Evolutionary conservation across 2,797 vertebrate genomes (phyloP), one percentile per base, ranked within the genome.

Genomic region (Sphenopsis melanotis): DNA sequence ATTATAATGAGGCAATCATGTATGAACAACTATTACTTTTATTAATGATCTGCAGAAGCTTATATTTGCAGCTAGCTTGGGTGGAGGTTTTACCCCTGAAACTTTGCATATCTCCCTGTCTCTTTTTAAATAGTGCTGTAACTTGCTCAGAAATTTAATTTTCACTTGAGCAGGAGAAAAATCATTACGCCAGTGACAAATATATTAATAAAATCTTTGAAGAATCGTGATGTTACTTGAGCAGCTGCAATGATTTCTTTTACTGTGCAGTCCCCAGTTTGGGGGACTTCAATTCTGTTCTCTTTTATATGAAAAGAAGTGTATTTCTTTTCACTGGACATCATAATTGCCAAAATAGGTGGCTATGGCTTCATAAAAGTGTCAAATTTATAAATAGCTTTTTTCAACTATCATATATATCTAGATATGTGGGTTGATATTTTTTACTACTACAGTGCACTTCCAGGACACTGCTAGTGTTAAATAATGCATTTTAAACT

Each of bases 21-120:
- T 96, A 96, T 95, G 95, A 96, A 89, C 93, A 95, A 91, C 87
- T 95, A 94, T 97, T 92, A 83, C 79, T 87, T 96, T 95, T 92
- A 87, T 95, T 97, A 97, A 96, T 94, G 85, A 97, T 87, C 95
- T 96, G 93, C 34, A 96, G 95, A 94, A 94, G 55, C 57, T 89
- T 92, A 47, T 93, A 90, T 91, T 96, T 97, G 75, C 70, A 96
- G 87, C 68, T 75, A 85, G 78, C 30, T 93, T 5, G 2, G 49
- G 69, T 83, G 80, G 93, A 89, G 37, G 13, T 94, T 93, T 83
- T 93, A 69, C n/a, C 85, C 36, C 68, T 78, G 88, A 89, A 94
- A 94, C 36, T 82, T 95, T 83, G 90, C 89, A 80, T 93, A 74
- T 94, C 89, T 95, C 68, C 41, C 27, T 85, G 47, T 89, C 64